A percentile compares a stretch with the other conserved stretches of the same genome.
Conservation (phyloP, 2,113 vertebrate genomes). For the Malurus melanocephalus region DNA sequence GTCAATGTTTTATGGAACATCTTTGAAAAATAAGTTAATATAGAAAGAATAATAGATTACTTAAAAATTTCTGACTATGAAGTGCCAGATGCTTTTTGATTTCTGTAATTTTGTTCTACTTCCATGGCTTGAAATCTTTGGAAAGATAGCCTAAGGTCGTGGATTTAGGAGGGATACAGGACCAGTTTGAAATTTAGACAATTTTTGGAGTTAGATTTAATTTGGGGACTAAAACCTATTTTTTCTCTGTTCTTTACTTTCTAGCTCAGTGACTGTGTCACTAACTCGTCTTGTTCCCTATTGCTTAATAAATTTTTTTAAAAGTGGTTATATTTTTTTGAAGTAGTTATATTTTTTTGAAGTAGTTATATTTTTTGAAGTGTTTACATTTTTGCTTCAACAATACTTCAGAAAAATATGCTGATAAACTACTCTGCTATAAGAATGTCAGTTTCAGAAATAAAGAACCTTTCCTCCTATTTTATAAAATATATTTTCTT, state of each 20-base stretch:
- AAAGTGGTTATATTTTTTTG: background rate
- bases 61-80: background rate
- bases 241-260: background rate
- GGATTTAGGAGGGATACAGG: background rate
- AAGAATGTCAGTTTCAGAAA: background rate
- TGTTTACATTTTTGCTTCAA: background rate
- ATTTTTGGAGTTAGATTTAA: background rate
- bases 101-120: background rate
- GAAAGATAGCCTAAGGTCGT: background rate
- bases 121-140: fast-evolving
- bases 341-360: background rate
- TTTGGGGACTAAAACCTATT: background rate
- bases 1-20: background rate
- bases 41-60: background rate
- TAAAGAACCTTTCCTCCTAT: background rate
- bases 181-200: background rate
- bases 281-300: background rate
- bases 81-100: background rate
- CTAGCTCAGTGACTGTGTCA: background rate
- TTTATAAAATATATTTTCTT: background rate
- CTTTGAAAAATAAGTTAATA: slow-evolving; percentile 6
- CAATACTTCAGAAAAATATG: background rate
- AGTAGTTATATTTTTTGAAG: background rate
- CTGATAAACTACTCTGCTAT: background rate
- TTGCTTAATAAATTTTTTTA: background rate